Evolutionary conservation across 1,140 invertebrate genomes (phyloP).

Genomic region (Phymorhynchus buccinoides): DNA sequence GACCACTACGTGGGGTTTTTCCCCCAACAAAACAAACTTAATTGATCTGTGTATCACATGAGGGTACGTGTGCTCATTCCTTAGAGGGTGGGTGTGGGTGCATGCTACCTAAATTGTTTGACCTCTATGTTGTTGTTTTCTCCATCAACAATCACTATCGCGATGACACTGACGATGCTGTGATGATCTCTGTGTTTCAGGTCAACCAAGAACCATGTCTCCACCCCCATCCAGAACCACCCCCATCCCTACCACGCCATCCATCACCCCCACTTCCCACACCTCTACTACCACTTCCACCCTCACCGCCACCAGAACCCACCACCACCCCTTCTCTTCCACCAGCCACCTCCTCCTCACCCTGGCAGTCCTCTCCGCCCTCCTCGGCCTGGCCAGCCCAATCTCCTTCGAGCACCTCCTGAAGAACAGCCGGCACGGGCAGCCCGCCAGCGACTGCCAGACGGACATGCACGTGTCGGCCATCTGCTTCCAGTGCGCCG

Average conservation of each 20-base stretch:
- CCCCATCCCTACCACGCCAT: background rate
- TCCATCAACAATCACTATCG: background rate
- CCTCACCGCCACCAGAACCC: no score
- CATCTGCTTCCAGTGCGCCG: background rate
- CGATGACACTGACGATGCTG: background rate
- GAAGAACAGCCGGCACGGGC: background rate
- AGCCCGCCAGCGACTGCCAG: background rate
- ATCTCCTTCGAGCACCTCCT: background rate
- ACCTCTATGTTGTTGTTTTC: background rate
- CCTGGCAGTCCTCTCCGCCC: background rate
- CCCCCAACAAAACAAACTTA: no score
- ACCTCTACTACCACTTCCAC: no score
- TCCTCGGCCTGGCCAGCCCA: background rate
- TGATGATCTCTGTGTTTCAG: no score
- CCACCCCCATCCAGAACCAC: background rate
- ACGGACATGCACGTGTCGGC: background rate
- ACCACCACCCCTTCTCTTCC: no score
- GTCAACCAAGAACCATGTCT: background rate
- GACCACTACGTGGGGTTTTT: no score
- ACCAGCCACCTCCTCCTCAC: background rate
- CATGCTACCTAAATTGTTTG: no score
- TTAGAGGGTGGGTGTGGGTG: no score
- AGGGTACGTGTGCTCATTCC: no score
- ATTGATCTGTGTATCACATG: no score
- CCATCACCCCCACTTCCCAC: no score